Evolutionary conservation across 2,888 invertebrate species (phyloP), one percentile per base, ranked within the genome.

Genomic region (Pyrochroa serraticornis): DNA sequence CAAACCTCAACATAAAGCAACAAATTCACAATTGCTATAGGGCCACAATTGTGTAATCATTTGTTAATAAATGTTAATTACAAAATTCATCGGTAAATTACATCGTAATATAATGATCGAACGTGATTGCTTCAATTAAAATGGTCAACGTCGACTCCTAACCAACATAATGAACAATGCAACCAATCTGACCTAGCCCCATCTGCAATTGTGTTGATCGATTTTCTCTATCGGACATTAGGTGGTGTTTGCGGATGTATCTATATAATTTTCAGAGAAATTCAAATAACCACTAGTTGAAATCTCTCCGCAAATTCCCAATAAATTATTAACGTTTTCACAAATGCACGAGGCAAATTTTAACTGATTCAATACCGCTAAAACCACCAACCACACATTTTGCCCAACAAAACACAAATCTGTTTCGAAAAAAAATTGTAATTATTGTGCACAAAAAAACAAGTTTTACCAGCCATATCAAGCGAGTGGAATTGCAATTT

Each of bases 81-180:
- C 43, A 46, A 48, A 46, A 37, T 54, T 52, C 48, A 56, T 59
- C 52, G 52, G 46, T 49, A 59, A 58, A 61, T 61, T 61, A 59
- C 47, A 39, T 43, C 51, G 51, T 64, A 64, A 62, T 64, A 52
- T 51, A 64, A 63, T 61, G 62, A 63, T 59, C 53, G 49, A 55
- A 57, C 58, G 53, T 56, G 60, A 63, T 58, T 60, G 58, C 54
- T 60, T 54, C 56, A 58, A 60, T 60, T 64, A 48, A 64, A 64
- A 60, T 59, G 59, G 53, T 39, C 60, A 63, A 48, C 44, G 49
- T 43, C 47, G 57, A 61, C 57, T 59, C 54, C 54, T 56, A 59
- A 57, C 62, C 54, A 45, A 50, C 50, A 22, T 60, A 64, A 64
- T 63, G 49, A 63, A 60, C 58, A 60, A 64, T 55, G 58, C 55